Percentiles rank a stretch among this genome's conserved stretches.
Conservation (phyloP, 2,113 vertebrate genomes). For the Ifrita kowaldi region DNA sequence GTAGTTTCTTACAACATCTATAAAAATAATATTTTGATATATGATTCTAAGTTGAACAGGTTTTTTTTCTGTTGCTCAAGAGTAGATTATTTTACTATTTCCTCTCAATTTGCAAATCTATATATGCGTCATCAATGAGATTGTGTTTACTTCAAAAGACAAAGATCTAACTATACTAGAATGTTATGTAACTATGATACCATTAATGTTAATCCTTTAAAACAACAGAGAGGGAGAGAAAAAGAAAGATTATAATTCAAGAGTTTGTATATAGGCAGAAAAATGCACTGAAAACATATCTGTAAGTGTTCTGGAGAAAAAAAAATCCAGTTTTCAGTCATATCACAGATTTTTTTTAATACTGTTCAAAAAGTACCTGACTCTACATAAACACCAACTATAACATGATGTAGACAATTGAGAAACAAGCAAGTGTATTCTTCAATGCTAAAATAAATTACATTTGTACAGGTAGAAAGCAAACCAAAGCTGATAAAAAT, state of each 20-base stretch:
- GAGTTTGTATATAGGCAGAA: not conserved
- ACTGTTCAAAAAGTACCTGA: constrained; percentile 87
- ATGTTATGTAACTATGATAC: not conserved
- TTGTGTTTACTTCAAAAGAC: not conserved
- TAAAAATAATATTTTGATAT: not conserved
- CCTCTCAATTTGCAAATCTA: not conserved
- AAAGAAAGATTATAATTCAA: not conserved
- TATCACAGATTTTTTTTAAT: constrained; percentile 87
- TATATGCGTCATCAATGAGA: not conserved
- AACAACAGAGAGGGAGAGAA: not conserved
- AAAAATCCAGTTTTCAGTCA: constrained; percentile 52
- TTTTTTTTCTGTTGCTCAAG: not conserved
- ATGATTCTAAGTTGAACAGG: not conserved
- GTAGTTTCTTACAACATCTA: not conserved
- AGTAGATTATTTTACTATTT: not conserved
- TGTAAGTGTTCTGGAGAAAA: constrained; percentile 19
- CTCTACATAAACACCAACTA: constrained; percentile 87
- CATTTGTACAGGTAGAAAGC: constrained; percentile 87
- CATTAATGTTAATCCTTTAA: not conserved
- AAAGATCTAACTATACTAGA: not conserved
- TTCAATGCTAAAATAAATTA: constrained; percentile 82
- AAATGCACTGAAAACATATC: not conserved
- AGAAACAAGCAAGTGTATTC: constrained; percentile 81
- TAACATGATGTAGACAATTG: constrained; percentile 82
- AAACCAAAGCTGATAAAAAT: constrained; percentile 83